phyloP scores from a whole-genome alignment of 1,140 invertebrate genomes.

The Gonatopus flavifemur region DNA sequence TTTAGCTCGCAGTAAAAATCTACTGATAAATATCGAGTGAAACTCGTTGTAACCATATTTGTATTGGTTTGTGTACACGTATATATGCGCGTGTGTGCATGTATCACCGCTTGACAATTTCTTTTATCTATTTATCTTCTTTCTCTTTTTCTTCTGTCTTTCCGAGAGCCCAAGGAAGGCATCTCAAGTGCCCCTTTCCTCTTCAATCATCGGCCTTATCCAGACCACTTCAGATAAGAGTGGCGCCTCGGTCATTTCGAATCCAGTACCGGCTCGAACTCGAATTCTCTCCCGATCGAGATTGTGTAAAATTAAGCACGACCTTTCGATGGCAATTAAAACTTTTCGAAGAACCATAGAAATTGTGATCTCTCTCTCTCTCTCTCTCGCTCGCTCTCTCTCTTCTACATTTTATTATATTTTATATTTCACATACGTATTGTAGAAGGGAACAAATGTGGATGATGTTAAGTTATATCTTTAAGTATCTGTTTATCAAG shows the following conservation, averaged over 20 bases:
- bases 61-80: too few species aligned
- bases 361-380: slow-evolving; percentile 1
- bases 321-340: slow-evolving; percentile 39
- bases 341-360: slow-evolving; percentile 15
- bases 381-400: neutral
- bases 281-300: slow-evolving; percentile 26
- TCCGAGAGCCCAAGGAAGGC: slow-evolving; percentile 14
- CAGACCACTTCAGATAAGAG: slow-evolving; percentile 40
- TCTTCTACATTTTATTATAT: neutral
- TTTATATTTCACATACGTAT: too few species aligned
- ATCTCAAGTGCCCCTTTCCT: slow-evolving; percentile 35
- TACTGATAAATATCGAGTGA: too few species aligned
- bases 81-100: neutral
- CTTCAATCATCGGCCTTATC: slow-evolving; percentile 47
- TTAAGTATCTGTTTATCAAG: too few species aligned
- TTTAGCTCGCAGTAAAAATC: too few species aligned
- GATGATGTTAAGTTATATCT: too few species aligned
- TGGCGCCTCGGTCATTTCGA: slow-evolving; percentile 47
- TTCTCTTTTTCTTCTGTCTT: neutral
- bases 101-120: slow-evolving; percentile 23
- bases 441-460: too few species aligned
- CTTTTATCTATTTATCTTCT: neutral
- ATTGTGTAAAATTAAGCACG: slow-evolving; percentile 35
- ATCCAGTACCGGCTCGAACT: slow-evolving; percentile 21
- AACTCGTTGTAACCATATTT: too few species aligned